Evolutionary conservation across 2,113 vertebrate species (phyloP).

Genomic region (Vulpes lagopus): DNA sequence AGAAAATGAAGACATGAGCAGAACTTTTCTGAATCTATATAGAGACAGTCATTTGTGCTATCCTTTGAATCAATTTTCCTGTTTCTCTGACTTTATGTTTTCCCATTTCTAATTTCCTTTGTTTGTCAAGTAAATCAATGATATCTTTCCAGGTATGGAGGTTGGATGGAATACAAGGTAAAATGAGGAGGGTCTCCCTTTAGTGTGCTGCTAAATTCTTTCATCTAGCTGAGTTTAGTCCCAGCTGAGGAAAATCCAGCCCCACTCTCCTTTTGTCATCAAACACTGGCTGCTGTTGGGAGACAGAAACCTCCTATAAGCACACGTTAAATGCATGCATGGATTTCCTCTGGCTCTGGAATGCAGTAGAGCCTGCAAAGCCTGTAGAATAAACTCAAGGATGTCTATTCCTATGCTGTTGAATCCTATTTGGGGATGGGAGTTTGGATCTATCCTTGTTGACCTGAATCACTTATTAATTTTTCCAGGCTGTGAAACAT

Average conservation of each 20-base stretch:
- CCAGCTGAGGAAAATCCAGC: not conserved
- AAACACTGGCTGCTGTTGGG: not conserved
- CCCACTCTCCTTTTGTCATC: not conserved
- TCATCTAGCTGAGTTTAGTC: not conserved
- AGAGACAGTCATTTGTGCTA: not conserved
- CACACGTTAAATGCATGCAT: rapidly evolving
- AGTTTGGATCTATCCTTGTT: not conserved
- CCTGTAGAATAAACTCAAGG: not conserved
- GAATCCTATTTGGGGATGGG: constrained; percentile 35
- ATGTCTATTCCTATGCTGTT: not conserved
- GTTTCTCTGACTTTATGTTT: not conserved
- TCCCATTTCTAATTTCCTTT: not conserved
- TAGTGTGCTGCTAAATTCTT: not conserved
- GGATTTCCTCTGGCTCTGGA: not conserved
- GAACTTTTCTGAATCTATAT: not conserved
- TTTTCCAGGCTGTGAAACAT: constrained; percentile 17
- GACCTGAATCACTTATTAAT: constrained; percentile 53
- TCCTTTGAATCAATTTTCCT: not conserved
- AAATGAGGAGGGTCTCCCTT: not conserved
- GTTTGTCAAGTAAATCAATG: constrained; percentile 6
- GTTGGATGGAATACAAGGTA: not conserved
- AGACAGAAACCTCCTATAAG: not conserved
- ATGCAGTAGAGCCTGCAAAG: constrained; percentile 44
- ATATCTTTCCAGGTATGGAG: not conserved
- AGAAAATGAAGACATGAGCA: not conserved